phyloP scores from a whole-genome alignment of 1,140 invertebrate species.

The Drosophila tristis region DNA sequence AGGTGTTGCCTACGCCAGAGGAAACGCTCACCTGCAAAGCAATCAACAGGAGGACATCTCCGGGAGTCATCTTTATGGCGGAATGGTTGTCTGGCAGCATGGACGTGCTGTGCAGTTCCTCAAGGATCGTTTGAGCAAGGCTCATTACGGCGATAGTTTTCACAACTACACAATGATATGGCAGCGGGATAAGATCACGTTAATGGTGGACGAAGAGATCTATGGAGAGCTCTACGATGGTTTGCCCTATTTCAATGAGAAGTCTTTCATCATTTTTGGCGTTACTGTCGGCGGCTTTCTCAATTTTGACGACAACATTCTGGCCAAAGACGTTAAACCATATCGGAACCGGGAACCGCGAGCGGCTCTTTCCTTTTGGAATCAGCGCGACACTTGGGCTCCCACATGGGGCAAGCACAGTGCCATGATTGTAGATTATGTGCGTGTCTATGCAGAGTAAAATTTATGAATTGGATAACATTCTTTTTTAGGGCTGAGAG shows the following conservation, averaged over 20 bases:
- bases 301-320: conserved; percentile 64
- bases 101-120: conserved; percentile 31
- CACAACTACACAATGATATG: conserved; percentile 88
- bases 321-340: conserved; percentile 61
- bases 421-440: conserved; percentile 61
- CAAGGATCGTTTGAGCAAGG: conserved; percentile 37
- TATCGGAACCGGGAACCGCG: conserved; percentile 64
- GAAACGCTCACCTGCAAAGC: conserved; percentile 50
- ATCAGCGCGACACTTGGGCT: conserved; percentile 45
- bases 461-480: too few species aligned
- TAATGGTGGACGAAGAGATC: conserved; percentile 86
- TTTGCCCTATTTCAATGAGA: conserved; percentile 55
- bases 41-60: conserved; percentile 60
- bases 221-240: conserved; percentile 67
- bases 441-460: conserved; percentile 61
- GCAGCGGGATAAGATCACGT: conserved; percentile 85
- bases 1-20: conserved; percentile 66
- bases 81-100: conserved; percentile 56
- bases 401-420: conserved; percentile 59
- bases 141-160: conserved; percentile 86
- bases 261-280: conserved; percentile 73
- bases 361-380: conserved; percentile 69
- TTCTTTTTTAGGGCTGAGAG: too few species aligned
- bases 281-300: conserved; percentile 72
- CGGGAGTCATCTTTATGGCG: conserved; percentile 59